Evolutionary conservation across 2,113 vertebrate species (phyloP), one percentile per base, ranked within the genome.

Genomic region (Myotis yumanensis): DNA sequence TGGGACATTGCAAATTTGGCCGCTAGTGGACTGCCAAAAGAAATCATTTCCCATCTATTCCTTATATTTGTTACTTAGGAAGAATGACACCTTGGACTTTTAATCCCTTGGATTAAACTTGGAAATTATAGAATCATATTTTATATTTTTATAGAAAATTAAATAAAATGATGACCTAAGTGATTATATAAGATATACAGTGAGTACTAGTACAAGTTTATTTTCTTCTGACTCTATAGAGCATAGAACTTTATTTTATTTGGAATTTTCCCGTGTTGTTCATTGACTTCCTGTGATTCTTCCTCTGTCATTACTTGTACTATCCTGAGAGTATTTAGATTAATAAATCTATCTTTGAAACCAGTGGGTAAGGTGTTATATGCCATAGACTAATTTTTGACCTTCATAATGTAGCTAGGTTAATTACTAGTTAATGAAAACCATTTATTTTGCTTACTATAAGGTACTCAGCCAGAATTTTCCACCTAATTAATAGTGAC

Each of bases 391-490:
- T 95, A 84, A 93, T 94, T 69, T 91, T 94, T 88, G 80, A 95
- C 93, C 90, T 97, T 96, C 57, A 30, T 86, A 96, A 86, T 96
- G 30, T 90, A 95, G 46, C 76, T 40, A 96, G 83, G 79, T 92
- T 97, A 97, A 95, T 96, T 75, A 73, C 28, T 72, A 89, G 84
- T 59, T 96, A 91, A 96, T 97, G 90, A 94, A 94, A 95, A 96
- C 23, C 89, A 94, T 91, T 87, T 86, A 96, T 95, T 97, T 96
- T 96, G 66, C 75, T 75, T 89, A 86, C 40, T 89, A 69, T 92
- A 86, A 95, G 81, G 32, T 43, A 3, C 85, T 95, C 81, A 59
- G 71, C 83, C 93, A 72, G 81, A 84, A 93, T 81, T 92, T 93
- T 51, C 14, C 25, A 83, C 57, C 54, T 95, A 96, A 97, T 94